Evolutionary conservation across 2,888 invertebrate genomes (phyloP).

Genomic region (Lasioglossum marginatum): DNA sequence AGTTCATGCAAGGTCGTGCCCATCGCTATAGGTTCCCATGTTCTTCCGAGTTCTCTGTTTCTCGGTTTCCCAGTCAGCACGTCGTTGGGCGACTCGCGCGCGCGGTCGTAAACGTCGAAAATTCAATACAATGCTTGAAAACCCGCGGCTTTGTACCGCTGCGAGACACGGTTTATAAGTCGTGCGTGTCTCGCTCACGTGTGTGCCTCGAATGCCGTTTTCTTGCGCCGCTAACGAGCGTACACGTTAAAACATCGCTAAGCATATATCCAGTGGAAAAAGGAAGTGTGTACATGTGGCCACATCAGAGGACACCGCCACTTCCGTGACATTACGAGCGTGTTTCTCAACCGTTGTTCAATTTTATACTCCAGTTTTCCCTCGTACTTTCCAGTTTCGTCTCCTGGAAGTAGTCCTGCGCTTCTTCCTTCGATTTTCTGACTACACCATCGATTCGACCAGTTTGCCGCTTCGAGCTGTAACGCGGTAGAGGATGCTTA

Average conservation of each 20-base stretch:
- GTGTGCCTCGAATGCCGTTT: constrained; percentile 37
- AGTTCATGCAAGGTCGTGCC: constrained; percentile 12
- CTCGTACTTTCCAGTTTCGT: constrained; percentile 10
- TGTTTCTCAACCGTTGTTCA: constrained; percentile 18
- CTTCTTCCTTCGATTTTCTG: not conserved
- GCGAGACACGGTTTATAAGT: constrained; percentile 1
- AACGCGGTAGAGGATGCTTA: not conserved
- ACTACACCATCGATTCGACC: constrained; percentile 5
- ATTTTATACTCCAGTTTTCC: constrained; percentile 16
- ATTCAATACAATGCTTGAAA: constrained; percentile 48
- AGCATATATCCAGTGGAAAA: constrained; percentile 37
- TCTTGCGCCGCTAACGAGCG: constrained; percentile 61
- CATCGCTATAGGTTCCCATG: constrained; percentile 33
- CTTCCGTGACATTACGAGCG: constrained; percentile 56
- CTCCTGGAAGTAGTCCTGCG: not conserved
- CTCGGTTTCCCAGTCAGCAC: constrained; percentile 24
- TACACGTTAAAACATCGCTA: constrained; percentile 54
- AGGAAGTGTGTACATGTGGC: constrained; percentile 26
- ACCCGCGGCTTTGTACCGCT: constrained; percentile 11
- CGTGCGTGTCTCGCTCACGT: constrained; percentile 38
- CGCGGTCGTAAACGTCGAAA: constrained; percentile 54
- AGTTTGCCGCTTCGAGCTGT: not conserved
- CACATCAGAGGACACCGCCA: constrained; percentile 34
- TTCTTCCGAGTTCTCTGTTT: constrained; percentile 8
- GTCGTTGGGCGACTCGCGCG: constrained; percentile 32